Evolutionary conservation across 1,140 invertebrate species (phyloP).

Genomic region (Macrocentrus cingulum): DNA sequence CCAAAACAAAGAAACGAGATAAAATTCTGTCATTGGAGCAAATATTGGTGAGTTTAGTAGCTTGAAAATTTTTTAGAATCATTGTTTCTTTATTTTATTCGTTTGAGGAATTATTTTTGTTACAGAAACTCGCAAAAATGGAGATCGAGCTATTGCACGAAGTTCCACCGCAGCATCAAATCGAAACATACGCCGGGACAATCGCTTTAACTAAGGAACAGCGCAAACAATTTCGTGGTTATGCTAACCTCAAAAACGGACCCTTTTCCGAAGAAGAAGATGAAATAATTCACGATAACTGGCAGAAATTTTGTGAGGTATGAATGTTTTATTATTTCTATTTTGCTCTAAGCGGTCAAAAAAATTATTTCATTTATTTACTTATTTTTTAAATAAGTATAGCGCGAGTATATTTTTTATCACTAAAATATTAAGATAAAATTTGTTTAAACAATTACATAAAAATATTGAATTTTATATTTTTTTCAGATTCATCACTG

Average conservation of each 20-base stretch:
- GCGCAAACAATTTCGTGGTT: conserved; percentile 33
- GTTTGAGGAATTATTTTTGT: too few relatives aligned
- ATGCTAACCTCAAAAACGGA: conserved; percentile 32
- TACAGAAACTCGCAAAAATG: conserved; percentile 26
- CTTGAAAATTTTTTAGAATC: too few relatives aligned
- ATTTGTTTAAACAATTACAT: too few relatives aligned
- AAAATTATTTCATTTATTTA: conserved; percentile 5
- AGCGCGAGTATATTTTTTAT: conserved; percentile 2
- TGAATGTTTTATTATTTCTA: background rate
- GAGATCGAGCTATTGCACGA: conserved; percentile 28
- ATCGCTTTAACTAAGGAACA: conserved; percentile 23
- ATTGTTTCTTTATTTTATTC: too few relatives aligned
- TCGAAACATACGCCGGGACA: conserved; percentile 39
- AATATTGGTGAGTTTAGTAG: too few relatives aligned
- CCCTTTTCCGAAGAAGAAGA: conserved; percentile 35
- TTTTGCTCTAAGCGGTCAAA: background rate
- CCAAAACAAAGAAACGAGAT: too few relatives aligned
- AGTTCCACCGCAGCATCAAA: conserved; percentile 38
- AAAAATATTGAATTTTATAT: too few relatives aligned
- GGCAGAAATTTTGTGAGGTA: conserved; percentile 47
- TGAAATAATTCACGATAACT: conserved; percentile 37
- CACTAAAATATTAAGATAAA: too few relatives aligned
- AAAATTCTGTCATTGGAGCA: too few relatives aligned
- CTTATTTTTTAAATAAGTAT: background rate
- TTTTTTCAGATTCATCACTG: conserved; percentile 38